Evolutionary conservation across 2,797 vertebrate species (phyloP).

Genomic region (Scolopax rusticola): DNA sequence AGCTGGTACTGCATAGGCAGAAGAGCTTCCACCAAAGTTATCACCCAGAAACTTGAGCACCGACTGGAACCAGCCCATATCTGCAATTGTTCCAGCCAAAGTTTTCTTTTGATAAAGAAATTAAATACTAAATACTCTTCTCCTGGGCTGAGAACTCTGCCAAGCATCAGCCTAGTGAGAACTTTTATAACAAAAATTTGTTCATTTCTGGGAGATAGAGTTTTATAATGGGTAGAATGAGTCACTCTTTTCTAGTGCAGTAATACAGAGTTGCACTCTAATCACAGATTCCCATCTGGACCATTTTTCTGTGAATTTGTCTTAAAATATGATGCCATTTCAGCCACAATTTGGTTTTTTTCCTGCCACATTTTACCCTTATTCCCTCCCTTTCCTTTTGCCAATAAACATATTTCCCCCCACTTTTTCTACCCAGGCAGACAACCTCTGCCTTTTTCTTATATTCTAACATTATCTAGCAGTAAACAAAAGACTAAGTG

Average conservation of each 20-base stretch:
- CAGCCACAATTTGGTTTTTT: not conserved
- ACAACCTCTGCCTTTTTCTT: not conserved
- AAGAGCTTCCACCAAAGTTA: not conserved
- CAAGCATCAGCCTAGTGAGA: constrained; percentile 35
- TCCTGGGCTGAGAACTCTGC: not conserved
- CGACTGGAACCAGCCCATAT: not conserved
- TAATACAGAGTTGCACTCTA: constrained; percentile 5
- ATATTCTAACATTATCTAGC: not conserved
- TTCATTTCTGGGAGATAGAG: not conserved
- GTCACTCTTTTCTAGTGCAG: constrained; percentile 52
- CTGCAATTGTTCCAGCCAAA: not conserved
- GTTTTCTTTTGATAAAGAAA: not conserved
- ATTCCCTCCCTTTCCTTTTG: not conserved
- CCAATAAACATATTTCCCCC: not conserved
- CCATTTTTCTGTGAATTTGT: constrained; percentile 32
- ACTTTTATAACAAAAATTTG: constrained; percentile 10
- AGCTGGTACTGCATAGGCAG: not conserved
- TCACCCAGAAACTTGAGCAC: not conserved
- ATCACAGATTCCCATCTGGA: constrained; percentile 48
- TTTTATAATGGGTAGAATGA: constrained; percentile 45
- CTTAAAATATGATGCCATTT: constrained; percentile 24
- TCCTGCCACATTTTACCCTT: not conserved
- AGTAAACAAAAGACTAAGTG: constrained; percentile 13
- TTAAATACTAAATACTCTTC: constrained; percentile 23
- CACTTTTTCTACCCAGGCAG: not conserved